phyloP scores from a whole-genome alignment of 2,797 vertebrate species.

The Myotis vivesi region DNA sequence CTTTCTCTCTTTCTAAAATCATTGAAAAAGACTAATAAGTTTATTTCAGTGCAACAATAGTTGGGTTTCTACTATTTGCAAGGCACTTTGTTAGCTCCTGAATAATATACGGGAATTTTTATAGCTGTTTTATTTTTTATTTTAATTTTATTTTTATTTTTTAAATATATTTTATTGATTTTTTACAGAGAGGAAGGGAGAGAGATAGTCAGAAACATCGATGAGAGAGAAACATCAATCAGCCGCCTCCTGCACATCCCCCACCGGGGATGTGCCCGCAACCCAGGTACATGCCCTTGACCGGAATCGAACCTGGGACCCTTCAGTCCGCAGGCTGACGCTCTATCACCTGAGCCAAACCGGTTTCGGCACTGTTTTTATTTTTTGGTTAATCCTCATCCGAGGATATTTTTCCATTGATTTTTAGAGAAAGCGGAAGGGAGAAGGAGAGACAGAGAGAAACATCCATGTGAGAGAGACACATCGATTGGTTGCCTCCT shows the following conservation, averaged over 20 bases:
- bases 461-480: not conserved
- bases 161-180: too few relatives aligned
- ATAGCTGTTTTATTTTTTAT: not conserved
- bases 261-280: too few relatives aligned
- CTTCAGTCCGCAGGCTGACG: too few relatives aligned
- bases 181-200: too few relatives aligned
- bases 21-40: not conserved
- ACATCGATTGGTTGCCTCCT: not conserved
- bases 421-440: not conserved
- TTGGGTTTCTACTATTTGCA: constrained; percentile 10
- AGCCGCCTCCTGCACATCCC: too few relatives aligned
- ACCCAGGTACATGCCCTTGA: too few relatives aligned
- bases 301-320: too few relatives aligned
- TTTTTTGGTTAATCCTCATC: not conserved
- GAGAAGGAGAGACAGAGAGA: not conserved
- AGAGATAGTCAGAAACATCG: too few relatives aligned
- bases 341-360: too few relatives aligned
- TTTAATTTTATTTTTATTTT: not conserved
- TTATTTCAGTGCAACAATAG: not conserved
- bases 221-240: too few relatives aligned
- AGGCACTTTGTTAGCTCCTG: not conserved
- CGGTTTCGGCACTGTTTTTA: not conserved
- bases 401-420: not conserved
- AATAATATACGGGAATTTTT: not conserved
- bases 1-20: not conserved